Evolutionary conservation across 2,113 vertebrate species (phyloP).

Genomic region (Ammospiza nelsoni): DNA sequence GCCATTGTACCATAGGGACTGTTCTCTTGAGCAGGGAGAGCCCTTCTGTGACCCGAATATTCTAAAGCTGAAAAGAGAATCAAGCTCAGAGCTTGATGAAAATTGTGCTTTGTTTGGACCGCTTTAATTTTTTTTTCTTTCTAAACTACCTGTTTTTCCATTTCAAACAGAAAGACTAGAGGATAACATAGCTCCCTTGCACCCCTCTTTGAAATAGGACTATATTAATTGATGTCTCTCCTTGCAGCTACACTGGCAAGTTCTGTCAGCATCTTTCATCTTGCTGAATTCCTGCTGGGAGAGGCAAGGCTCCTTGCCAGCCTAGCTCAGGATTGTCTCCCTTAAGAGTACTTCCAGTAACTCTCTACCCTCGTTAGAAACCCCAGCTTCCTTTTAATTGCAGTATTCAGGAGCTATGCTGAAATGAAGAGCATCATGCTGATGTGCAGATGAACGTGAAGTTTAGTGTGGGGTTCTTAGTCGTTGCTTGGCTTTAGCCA

Average conservation of each 20-base stretch:
- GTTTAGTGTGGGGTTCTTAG: not conserved
- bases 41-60: not conserved
- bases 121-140: not conserved
- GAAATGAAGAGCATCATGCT: not conserved
- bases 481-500: not conserved
- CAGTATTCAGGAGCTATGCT: not conserved
- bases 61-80: not conserved
- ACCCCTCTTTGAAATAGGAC: not conserved
- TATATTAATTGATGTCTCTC: not conserved
- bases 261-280: not conserved
- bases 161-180: not conserved
- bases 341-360: not conserved
- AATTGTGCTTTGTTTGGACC: not conserved
- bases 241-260: not conserved
- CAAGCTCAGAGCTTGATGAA: not conserved
- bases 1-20: not conserved
- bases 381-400: not conserved
- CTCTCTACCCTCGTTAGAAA: not conserved
- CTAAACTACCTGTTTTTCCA: not conserved
- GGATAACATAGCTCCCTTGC: not conserved
- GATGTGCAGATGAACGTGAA: not conserved
- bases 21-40: not conserved
- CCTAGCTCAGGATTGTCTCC: not conserved
- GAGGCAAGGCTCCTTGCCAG: not conserved
- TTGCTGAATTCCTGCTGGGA: not conserved